Conservation (phyloP, 2,797 vertebrate species). For the Paguma larvata region DNA sequence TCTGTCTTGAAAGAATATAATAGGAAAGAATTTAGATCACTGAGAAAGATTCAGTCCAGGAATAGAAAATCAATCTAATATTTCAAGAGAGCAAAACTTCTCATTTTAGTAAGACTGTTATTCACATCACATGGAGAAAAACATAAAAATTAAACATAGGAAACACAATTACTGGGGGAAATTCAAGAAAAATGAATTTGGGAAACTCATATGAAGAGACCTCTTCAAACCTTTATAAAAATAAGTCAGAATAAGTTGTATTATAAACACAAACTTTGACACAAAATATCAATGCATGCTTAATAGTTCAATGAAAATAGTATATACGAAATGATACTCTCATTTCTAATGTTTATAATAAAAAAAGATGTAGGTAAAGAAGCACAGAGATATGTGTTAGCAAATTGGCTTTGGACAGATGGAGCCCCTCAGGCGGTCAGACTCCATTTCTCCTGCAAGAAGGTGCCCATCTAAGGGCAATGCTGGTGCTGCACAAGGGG, state of each 20-base stretch:
- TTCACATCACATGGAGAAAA: background rate
- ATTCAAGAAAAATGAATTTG: slow-evolving; percentile 57
- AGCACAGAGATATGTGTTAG: background rate
- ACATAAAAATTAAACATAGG: slow-evolving; percentile 20
- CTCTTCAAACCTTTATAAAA: background rate
- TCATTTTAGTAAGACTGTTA: slow-evolving; percentile 14
- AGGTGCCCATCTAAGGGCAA: background rate
- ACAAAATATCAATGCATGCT: background rate
- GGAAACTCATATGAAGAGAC: background rate
- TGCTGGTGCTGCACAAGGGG: background rate
- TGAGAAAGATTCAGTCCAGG: slow-evolving; percentile 71
- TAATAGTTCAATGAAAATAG: slow-evolving; percentile 22
- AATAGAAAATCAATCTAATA: slow-evolving; percentile 43
- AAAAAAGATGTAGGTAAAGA: background rate
- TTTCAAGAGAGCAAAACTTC: slow-evolving; percentile 46
- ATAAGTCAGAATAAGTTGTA: background rate
- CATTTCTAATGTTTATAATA: background rate
- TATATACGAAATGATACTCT: background rate
- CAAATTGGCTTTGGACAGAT: slow-evolving; percentile 42
- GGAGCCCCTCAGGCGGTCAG: slow-evolving; percentile 31
- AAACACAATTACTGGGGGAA: slow-evolving; percentile 57
- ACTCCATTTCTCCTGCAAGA: slow-evolving; percentile 58
- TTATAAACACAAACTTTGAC: background rate
- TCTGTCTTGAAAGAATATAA: slow-evolving; percentile 69
- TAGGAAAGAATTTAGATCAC: slow-evolving; percentile 53